These are phyloP conservation scores for Sylvia atricapilla DNA, from an alignment of 2,113 vertebrate species.

Conservation along the genomic window DNA sequence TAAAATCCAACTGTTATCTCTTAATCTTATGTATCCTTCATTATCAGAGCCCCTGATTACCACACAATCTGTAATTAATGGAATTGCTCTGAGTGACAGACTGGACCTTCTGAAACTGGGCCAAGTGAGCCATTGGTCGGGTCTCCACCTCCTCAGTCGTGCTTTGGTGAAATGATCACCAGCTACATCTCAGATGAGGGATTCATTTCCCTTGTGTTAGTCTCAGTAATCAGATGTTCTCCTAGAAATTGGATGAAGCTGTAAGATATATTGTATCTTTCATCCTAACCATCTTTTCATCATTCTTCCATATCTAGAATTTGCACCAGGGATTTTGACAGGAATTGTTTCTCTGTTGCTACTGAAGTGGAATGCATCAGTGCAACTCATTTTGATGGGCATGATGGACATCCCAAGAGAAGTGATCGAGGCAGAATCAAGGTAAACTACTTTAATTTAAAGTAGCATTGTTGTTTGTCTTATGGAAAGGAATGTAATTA, in stretches of 20 bases:
- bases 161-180: background rate
- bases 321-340: background rate
- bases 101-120: background rate
- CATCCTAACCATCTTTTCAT: background rate
- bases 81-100: background rate
- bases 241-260: background rate
- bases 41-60: background rate
- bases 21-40: background rate
- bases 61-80: background rate
- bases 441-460: background rate
- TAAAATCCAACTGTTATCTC: background rate
- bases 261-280: background rate
- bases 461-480: background rate
- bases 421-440: background rate
- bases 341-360: background rate
- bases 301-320: background rate
- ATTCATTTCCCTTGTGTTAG: background rate
- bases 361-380: background rate
- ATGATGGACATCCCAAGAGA: background rate
- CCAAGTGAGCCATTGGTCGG: background rate
- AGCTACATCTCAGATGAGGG: background rate
- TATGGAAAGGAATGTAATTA: background rate
- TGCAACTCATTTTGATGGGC: background rate
- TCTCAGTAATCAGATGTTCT: background rate
- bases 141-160: background rate